phyloP scores from a whole-genome alignment of 2,797 vertebrate species.

The Luscinia luscinia region DNA sequence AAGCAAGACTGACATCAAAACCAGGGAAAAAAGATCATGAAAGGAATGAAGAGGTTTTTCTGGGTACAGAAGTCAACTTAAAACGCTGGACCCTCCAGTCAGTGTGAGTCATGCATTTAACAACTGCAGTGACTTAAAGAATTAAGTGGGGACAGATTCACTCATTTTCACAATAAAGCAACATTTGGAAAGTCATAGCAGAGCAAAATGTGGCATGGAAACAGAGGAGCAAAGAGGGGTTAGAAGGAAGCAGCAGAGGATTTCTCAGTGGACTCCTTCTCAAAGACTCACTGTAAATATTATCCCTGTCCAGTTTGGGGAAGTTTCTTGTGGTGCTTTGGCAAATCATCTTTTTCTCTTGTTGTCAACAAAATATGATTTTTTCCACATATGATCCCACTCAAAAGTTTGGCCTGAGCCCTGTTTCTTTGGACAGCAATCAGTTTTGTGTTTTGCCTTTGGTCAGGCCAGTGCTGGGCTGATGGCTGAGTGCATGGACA shows the following conservation, averaged over 20 bases:
- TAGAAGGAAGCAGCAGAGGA: background rate
- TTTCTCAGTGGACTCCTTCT: background rate
- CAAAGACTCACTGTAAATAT: background rate
- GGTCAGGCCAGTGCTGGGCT: background rate
- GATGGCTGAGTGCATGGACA: background rate
- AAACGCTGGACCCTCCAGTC: background rate
- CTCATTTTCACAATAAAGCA: background rate
- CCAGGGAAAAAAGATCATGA: background rate
- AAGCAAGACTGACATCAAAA: background rate
- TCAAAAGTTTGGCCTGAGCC: background rate
- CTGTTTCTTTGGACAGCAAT: background rate
- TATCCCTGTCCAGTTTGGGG: background rate
- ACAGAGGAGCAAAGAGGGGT: background rate
- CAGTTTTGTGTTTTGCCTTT: background rate
- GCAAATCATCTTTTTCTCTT: background rate
- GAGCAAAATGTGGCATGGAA: background rate
- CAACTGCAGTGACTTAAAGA: background rate
- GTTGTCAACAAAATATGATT: background rate
- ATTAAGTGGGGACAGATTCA: background rate
- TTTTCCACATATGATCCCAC: background rate
- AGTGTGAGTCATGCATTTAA: background rate
- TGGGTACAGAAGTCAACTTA: background rate
- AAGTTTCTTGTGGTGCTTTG: background rate
- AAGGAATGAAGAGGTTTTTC: background rate
- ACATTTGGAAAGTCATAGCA: background rate